Base-by-base conservation (phyloP, 2,888 invertebrate species). In the Mongoloraphidia duomilia region DNA sequence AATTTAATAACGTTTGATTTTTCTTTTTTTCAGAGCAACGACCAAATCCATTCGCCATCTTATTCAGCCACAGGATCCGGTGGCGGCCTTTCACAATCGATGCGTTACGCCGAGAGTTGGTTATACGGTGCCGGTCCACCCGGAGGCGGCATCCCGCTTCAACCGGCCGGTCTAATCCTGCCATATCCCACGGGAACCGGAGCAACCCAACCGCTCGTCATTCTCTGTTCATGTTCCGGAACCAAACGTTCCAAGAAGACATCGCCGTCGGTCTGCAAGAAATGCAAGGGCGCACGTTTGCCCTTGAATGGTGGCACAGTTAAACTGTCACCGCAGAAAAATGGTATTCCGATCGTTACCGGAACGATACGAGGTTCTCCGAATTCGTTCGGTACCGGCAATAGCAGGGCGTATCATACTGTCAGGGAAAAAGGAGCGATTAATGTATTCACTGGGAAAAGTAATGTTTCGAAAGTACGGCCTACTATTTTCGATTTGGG, bases 91-190 rank as follows among this genome's bases (percentile, higher is more conserved):
- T 82, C 84, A 50, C 83, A 84, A 65, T 85, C 86, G 61, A 86
- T 88, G 86, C 81, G 83, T 65, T 85, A 84, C 69, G 84, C 84
- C 37, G 85, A 89, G 62, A 84, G 86, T 49, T 89, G 88, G 88
- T 74, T 88, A 12, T 88, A 89, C 62, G 85, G 87, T 58, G 85
- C 84, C 37, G 80, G 85, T 2, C 72, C 82, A 59, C 69, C 72
- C 14, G 65, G 71, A 55, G 59, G 62, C 36, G 59, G 64, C 55
- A 57, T 63, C 56, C 26, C 55, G 60, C 52, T 26, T 26, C 59
- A 60, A 47, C 56, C 69, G 26, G 55, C 70, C 50, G 68, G 71
- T 38, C 71, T 73, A 46, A 71, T 73, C 46, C 62, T 73, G 45
- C 71, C 73, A 53, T 73, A 73, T 55, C 72, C 74, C 38, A 74